Percentiles rank a stretch among this genome's conserved stretches.
Conservation (phyloP, 2,888 invertebrate species). For the Pandemis heparana region DNA sequence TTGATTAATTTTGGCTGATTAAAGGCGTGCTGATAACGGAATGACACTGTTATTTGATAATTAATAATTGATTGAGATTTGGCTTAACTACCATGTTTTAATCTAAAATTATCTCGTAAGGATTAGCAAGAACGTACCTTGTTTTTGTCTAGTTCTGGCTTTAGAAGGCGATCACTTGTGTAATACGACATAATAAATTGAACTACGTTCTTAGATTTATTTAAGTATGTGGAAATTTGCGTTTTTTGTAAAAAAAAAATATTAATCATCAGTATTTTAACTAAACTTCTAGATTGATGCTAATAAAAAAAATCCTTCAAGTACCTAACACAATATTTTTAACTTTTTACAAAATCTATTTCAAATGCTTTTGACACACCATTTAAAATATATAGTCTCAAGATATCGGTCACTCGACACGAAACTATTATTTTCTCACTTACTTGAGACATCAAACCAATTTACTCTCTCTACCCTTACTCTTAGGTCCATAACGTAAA, state of each 20-base stretch:
- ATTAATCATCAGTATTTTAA: no score
- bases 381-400: not conserved
- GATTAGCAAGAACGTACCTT: slow-evolving; percentile 8
- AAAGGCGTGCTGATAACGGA: slow-evolving; percentile 21
- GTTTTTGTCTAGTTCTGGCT: not conserved
- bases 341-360: not conserved
- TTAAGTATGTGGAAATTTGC: no score
- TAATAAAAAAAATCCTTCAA: no score
- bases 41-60: slow-evolving; percentile 32
- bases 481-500: slow-evolving; percentile 11
- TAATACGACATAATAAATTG: no score
- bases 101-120: slow-evolving; percentile 8
- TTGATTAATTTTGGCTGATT: slow-evolving; percentile 25
- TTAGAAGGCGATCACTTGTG: no score
- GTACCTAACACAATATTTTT: no score
- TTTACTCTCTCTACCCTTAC: not conserved
- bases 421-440: not conserved
- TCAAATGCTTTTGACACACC: not conserved
- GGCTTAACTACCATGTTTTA: slow-evolving; percentile 3
- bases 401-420: not conserved
- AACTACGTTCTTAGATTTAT: no score
- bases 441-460: not conserved
- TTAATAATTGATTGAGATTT: slow-evolving; percentile 39
- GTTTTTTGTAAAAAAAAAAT: no score
- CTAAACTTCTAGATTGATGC: no score